A percentile compares a stretch with the other conserved stretches of the same genome.
These are phyloP conservation scores for Sinosuthora webbiana DNA, from an alignment of 2,113 vertebrate species.

Conservation along the genomic window DNA sequence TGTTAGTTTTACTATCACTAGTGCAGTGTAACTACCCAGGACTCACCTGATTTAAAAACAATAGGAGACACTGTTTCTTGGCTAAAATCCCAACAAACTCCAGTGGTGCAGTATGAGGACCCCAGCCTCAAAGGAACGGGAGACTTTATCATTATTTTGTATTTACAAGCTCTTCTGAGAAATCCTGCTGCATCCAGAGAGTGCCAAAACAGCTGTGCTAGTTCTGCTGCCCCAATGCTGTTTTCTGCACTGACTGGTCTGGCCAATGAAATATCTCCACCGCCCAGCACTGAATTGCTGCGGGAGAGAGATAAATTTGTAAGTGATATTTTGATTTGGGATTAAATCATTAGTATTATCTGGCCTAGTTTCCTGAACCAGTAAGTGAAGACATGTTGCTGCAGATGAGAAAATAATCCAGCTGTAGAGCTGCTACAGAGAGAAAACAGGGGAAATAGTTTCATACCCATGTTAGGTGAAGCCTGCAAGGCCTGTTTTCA, in stretches of 20 bases:
- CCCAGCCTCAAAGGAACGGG: neutral
- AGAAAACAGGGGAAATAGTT: neutral
- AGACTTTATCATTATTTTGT: neutral
- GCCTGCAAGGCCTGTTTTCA: neutral
- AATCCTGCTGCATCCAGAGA: neutral
- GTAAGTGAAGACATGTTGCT: neutral
- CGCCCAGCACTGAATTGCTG: neutral
- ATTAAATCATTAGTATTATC: constrained; percentile 38
- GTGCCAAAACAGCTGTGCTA: neutral
- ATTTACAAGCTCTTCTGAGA: neutral
- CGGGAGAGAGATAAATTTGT: neutral
- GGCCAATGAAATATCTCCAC: neutral
- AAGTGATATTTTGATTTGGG: constrained; percentile 32
- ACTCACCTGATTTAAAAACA: neutral
- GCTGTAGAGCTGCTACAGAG: neutral
- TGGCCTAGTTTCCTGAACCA: neutral
- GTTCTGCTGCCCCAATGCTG: neutral
- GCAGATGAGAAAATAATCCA: constrained; percentile 26
- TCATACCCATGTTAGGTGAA: neutral
- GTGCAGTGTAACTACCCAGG: neutral
- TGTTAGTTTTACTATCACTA: neutral
- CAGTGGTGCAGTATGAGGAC: neutral
- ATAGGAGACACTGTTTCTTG: accelerated
- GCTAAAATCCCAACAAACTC: neutral
- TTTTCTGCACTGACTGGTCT: neutral